Conservation (phyloP, 2,113 vertebrate species). For the Dromaius novaehollandiae region DNA sequence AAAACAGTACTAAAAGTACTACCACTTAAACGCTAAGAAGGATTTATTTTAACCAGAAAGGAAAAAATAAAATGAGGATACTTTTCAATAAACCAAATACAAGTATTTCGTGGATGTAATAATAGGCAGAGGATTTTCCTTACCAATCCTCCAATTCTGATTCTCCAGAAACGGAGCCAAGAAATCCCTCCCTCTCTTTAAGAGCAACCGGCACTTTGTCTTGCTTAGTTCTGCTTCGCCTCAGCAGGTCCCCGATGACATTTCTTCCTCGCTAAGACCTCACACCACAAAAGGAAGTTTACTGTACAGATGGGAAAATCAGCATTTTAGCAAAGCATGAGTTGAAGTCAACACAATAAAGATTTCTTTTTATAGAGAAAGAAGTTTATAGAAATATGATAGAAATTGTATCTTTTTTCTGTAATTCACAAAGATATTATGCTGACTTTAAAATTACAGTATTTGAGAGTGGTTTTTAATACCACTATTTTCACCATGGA, state of each 20-base stretch:
- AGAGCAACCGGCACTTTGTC: not conserved
- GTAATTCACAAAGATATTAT: not conserved
- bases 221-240: not conserved
- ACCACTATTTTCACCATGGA: not conserved
- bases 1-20: not conserved
- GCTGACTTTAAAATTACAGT: not conserved
- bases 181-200: not conserved
- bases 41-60: not conserved
- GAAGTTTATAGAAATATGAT: not conserved
- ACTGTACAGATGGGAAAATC: not conserved
- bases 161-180: not conserved
- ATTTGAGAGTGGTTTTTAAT: not conserved
- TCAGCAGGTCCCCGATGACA: not conserved
- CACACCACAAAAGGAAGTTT: not conserved
- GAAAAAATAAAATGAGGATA: not conserved
- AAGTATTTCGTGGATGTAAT: not conserved
- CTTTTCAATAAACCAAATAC: not conserved
- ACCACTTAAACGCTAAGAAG: not conserved
- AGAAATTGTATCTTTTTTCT: not conserved
- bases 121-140: not conserved
- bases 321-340: not conserved
- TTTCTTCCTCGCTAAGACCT: not conserved
- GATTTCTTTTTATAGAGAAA: not conserved
- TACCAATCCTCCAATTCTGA: not conserved
- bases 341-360: not conserved